Conservation (phyloP, 2,888 invertebrate species). For the Cheilosia vulpina region DNA sequence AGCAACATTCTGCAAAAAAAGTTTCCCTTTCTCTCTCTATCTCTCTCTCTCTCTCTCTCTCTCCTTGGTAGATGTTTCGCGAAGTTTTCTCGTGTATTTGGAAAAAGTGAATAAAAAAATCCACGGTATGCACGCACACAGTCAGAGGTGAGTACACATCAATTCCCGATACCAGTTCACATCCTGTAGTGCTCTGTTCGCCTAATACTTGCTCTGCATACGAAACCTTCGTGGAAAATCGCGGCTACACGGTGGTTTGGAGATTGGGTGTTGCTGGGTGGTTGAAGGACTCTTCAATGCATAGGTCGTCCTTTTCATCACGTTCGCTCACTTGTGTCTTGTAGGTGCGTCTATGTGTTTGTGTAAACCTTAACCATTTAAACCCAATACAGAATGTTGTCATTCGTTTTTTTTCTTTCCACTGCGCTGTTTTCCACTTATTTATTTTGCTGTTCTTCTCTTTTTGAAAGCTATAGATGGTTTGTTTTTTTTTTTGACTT, state of each 20-base stretch:
- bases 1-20: too few species aligned
- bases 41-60: background rate
- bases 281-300: conserved; percentile 61
- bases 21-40: background rate
- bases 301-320: conserved; percentile 61
- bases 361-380: conserved; percentile 47
- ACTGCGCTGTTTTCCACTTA: conserved; percentile 43
- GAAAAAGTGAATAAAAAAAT: conserved; percentile 4
- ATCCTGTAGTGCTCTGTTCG: conserved; percentile 41
- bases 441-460: conserved; percentile 50
- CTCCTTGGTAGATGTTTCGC: conserved; percentile 10
- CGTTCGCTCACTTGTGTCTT: conserved; percentile 43
- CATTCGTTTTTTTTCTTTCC: conserved; percentile 21
- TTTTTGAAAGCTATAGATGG: conserved; percentile 40
- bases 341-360: conserved; percentile 14
- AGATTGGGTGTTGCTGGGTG: conserved; percentile 11
- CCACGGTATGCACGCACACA: conserved; percentile 2
- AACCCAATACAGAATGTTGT: conserved; percentile 54
- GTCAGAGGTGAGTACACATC: background rate
- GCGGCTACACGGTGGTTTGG: conserved; percentile 17
- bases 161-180: conserved; percentile 21
- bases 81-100: background rate
- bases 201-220: conserved; percentile 50
- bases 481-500: conserved; percentile 7
- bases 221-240: conserved; percentile 49